phyloP scores from a whole-genome alignment of 64 coral and sea anemone species.

The Trachythela sp. region DNA sequence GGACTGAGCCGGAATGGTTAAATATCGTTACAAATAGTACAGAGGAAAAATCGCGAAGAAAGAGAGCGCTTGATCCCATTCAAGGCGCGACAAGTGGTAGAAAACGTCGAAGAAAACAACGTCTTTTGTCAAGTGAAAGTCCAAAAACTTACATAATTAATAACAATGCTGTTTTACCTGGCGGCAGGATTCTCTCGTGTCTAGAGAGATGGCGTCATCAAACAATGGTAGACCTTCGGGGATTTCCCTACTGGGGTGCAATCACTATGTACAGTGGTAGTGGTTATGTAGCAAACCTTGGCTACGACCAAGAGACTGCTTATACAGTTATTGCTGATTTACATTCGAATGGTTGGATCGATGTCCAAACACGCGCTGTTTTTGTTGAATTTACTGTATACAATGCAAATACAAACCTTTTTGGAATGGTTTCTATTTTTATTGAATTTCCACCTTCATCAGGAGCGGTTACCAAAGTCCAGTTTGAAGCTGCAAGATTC shows the following conservation, averaged over 20 bases:
- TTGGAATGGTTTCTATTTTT: slow-evolving; percentile 71
- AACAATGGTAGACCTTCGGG: slow-evolving; percentile 40
- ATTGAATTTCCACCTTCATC: slow-evolving; percentile 73
- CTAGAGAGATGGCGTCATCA: slow-evolving; percentile 68
- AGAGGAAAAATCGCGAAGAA: neutral
- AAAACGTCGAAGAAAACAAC: slow-evolving; percentile 56
- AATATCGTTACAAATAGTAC: neutral
- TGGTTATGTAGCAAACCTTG: slow-evolving; percentile 69
- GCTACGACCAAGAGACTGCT: slow-evolving; percentile 66
- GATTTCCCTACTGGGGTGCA: slow-evolving; percentile 76
- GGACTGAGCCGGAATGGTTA: neutral
- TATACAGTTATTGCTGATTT: slow-evolving; percentile 79
- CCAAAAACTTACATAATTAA: slow-evolving; percentile 66
- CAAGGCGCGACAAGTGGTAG: slow-evolving; percentile 66
- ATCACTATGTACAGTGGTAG: slow-evolving; percentile 63
- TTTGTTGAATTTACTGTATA: too few relatives aligned
- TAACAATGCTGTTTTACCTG: slow-evolving; percentile 46
- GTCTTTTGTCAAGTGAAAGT: neutral
- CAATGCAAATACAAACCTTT: too few relatives aligned
- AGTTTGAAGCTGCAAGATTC: slow-evolving; percentile 51
- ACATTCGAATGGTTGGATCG: too few relatives aligned
- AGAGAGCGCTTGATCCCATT: slow-evolving; percentile 75
- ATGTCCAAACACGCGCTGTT: too few relatives aligned
- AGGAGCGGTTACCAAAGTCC: slow-evolving; percentile 54
- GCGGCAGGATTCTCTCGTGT: slow-evolving; percentile 73